Evolutionary conservation across 1,140 invertebrate species (phyloP).

Genomic region (Drosophila ficusphila): DNA sequence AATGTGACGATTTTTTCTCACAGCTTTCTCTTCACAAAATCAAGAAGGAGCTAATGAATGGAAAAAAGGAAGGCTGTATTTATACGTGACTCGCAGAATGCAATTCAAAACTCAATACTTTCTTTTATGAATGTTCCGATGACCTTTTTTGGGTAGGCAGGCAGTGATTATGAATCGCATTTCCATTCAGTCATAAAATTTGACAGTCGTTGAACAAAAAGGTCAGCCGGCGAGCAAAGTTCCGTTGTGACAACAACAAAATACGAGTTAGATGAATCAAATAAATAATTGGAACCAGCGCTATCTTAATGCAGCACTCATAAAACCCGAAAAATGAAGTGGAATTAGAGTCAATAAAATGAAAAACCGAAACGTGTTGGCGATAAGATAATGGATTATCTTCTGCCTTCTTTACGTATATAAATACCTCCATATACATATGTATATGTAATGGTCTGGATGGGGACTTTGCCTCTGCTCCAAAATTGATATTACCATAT

Average conservation of each 20-base stretch:
- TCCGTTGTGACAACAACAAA: constrained; percentile 1
- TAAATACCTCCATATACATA: background rate
- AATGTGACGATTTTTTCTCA: background rate
- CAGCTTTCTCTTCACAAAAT: background rate
- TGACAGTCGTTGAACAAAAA: constrained; percentile 6
- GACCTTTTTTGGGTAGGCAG: constrained; percentile 16
- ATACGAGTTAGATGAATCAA: background rate
- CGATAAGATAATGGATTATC: constrained; percentile 44
- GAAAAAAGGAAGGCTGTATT: constrained; percentile 2
- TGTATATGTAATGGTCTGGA: too few species aligned
- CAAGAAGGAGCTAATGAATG: background rate
- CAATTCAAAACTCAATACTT: background rate
- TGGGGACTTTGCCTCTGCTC: background rate
- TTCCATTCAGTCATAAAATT: constrained; percentile 9
- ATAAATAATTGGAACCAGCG: constrained; percentile 4
- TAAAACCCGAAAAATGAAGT: constrained; percentile 8
- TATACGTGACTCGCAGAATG: constrained; percentile 16
- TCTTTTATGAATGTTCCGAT: background rate
- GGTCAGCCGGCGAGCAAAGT: background rate
- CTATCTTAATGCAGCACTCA: constrained; percentile 11
- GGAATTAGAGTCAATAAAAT: constrained; percentile 22
- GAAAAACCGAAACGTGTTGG: constrained; percentile 6
- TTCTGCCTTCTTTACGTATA: too few species aligned
- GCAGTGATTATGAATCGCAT: constrained; percentile 23
- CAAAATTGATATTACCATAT: constrained; percentile 10